Base-by-base conservation (phyloP, 2,797 vertebrate genomes). In the Nyctalus aviator region DNA sequence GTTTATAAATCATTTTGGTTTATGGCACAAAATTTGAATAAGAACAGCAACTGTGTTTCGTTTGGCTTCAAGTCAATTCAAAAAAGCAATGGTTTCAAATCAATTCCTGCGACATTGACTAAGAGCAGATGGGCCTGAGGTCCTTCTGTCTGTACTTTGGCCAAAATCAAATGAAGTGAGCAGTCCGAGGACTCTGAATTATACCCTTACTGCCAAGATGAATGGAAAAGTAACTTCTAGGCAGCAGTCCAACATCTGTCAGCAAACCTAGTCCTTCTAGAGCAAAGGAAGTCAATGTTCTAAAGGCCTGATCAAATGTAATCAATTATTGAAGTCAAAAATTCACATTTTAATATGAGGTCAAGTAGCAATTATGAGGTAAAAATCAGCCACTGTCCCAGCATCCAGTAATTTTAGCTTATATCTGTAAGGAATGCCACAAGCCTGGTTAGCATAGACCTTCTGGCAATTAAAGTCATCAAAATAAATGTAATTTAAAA, bases 11-110 rank as follows among this genome's bases (percentile, higher is more conserved):
- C 64, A 91, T 75, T 94, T 88, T 53, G 30, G 57, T 93, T 94
- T 94, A 88, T 96, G 41, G 84, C 48, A 92, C 21, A 88, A 84
- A 90, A 95, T 91, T 55, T 8, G 14, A 87, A 86, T 82, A 92
- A 92, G 89, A 95, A 85, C 4, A 88, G 84, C 18, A 83, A 96
- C 50, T 83, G 30, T 62, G 50, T 62, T 57, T 91, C 79, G 10
- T 76, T 91, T 93, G 64, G 76, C 75, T 72, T 92, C 82, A 75
- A 35, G 35, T 46, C n/a, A 68, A 68, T 35, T 20, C 3, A 35
- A 68, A 68, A 95, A 95, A 95, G 59, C 50, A 37, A 85, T 3
- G n/a, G 83, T 88, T 69, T 88, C 90, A 90, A 90, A 90, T 83
- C 91, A 90, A 82, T 90, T 92, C 46, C 35, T 94, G 41, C 18